phyloP scores from a whole-genome alignment of 2,113 vertebrate species.

The Neolamprologus longior region DNA sequence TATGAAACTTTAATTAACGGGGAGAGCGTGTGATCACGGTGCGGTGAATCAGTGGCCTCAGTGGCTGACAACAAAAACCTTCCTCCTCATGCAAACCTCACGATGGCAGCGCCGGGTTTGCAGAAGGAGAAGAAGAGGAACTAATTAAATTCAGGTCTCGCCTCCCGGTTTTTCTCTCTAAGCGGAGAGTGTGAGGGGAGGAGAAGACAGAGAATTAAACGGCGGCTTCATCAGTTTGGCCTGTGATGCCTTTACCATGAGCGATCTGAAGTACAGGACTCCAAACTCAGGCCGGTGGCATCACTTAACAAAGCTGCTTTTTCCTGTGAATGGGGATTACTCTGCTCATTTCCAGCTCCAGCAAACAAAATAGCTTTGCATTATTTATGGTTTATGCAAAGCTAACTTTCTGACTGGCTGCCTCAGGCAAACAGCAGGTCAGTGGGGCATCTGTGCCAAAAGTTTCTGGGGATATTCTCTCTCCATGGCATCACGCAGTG shows the following conservation, averaged over 20 bases:
- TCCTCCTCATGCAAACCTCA: constrained; percentile 23
- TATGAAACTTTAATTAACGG: constrained; percentile 60
- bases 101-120: not conserved
- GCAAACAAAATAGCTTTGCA: not conserved
- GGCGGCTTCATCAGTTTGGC: not conserved
- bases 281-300: not conserved
- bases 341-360: not conserved
- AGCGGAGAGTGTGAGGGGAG: not conserved
- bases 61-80: constrained; percentile 35
- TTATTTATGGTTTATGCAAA: not conserved
- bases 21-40: constrained; percentile 17
- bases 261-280: not conserved
- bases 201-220: not conserved
- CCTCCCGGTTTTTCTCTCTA: not conserved
- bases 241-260: not conserved
- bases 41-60: constrained; percentile 22
- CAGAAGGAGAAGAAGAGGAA: not conserved
- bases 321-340: not conserved
- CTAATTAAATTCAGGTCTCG: constrained; percentile 44
- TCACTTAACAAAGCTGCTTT: not conserved
- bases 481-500: not conserved
- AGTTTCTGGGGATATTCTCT: not conserved
- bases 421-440: not conserved
- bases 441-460: not conserved
- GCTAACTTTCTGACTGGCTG: not conserved